Percentiles rank a stretch among this genome's conserved stretches.
These are phyloP conservation scores for Aurelia aurita DNA, from an alignment of 30 jellyfish, hydroid and myxozoan genomes.

Conservation along the genomic window DNA sequence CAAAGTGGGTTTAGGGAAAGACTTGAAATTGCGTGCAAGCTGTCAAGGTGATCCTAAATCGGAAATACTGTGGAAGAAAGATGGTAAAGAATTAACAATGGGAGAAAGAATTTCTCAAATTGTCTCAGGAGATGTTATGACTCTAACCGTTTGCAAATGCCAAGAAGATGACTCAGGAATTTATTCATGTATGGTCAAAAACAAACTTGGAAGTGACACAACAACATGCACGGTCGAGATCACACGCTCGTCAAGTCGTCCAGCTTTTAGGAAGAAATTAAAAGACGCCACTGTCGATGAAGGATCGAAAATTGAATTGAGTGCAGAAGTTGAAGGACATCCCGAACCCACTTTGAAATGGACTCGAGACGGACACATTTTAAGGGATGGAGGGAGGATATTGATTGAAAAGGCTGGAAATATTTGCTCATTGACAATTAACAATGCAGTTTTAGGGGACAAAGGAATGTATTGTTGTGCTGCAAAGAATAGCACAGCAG, in stretches of 20 bases:
- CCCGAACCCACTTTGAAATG: slow-evolving; percentile 88
- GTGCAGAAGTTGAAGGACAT: slow-evolving; percentile 69
- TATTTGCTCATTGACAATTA: slow-evolving; percentile 26
- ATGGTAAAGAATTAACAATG: slow-evolving; percentile 40
- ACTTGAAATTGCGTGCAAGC: slow-evolving; percentile 44
- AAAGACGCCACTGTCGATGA: slow-evolving; percentile 63
- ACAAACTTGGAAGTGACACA: slow-evolving; percentile 54
- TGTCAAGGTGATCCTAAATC: slow-evolving; percentile 83
- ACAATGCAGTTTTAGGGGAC: slow-evolving; percentile 50
- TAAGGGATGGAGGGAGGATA: slow-evolving; percentile 58
- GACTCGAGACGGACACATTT: slow-evolving; percentile 52
- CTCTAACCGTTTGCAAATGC: slow-evolving; percentile 24
- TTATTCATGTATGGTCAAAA: slow-evolving; percentile 51
- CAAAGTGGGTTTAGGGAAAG: slow-evolving; percentile 41
- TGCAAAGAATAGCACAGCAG: slow-evolving; percentile 82
- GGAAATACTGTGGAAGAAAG: slow-evolving; percentile 67
- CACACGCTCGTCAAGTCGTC: slow-evolving; percentile 43
- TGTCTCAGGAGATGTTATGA: slow-evolving; percentile 20
- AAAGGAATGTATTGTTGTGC: slow-evolving; percentile 79
- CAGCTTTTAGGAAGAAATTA: slow-evolving; percentile 64
- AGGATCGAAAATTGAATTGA: slow-evolving; percentile 51
- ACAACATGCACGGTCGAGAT: slow-evolving; percentile 15
- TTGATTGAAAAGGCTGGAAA: slow-evolving; percentile 44
- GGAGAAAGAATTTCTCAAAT: slow-evolving; percentile 24
- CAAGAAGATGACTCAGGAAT: slow-evolving; percentile 65